Evolutionary conservation across 2,888 invertebrate genomes (phyloP).

Genomic region (Netelia inedita): DNA sequence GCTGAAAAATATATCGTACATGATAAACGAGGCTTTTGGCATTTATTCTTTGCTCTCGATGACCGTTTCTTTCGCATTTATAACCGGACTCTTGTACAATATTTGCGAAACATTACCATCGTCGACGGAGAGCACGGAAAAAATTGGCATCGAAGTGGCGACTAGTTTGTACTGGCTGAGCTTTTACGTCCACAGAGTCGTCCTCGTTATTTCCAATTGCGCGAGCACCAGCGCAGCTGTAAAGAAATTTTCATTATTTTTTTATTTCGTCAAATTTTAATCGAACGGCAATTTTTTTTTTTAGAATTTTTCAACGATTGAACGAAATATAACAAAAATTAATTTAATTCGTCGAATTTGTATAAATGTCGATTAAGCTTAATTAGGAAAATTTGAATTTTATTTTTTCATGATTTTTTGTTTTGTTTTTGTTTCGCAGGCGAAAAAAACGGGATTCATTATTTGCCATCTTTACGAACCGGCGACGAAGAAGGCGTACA

Average conservation of each 20-base stretch:
- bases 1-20: constrained; percentile 68
- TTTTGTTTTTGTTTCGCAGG: constrained; percentile 66
- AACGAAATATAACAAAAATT: too few relatives aligned
- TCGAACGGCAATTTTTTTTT: not conserved
- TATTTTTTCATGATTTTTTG: too few relatives aligned
- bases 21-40: constrained; percentile 71
- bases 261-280: too few relatives aligned
- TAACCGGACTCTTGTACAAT: constrained; percentile 71
- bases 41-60: constrained; percentile 73
- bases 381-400: too few relatives aligned
- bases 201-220: constrained; percentile 68
- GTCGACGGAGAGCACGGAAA: not conserved
- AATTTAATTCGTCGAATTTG: not conserved
- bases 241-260: too few relatives aligned
- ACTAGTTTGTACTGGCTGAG: constrained; percentile 55
- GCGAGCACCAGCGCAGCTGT: constrained; percentile 69
- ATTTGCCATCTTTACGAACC: constrained; percentile 78
- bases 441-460: constrained; percentile 75
- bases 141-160: constrained; percentile 16
- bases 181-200: constrained; percentile 61
- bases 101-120: constrained; percentile 65
- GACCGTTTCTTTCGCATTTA: constrained; percentile 65
- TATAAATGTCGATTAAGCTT: too few relatives aligned
- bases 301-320: not conserved
- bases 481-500: constrained; percentile 72